A percentile compares a stretch with the other conserved stretches of the same genome.
phyloP scores from a whole-genome alignment of 2,888 invertebrate species.

The Rhabditoides inermis region DNA sequence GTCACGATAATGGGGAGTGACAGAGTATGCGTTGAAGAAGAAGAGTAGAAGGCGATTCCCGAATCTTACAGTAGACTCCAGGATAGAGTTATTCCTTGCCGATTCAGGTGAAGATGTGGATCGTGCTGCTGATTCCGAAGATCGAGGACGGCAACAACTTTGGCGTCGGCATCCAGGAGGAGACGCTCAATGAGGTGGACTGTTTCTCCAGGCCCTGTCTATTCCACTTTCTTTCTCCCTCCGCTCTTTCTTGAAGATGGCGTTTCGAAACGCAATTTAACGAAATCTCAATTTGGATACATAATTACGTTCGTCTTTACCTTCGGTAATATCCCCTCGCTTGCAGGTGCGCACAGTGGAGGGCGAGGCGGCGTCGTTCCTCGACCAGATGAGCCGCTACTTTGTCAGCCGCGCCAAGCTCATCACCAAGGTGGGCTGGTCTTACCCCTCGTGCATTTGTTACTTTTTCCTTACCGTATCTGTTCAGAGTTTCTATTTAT shows the following conservation, averaged over 20 bases:
- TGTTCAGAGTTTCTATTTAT: background rate
- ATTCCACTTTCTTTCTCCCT: background rate
- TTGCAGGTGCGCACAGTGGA: constrained; percentile 82
- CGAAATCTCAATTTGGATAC: too few relatives aligned
- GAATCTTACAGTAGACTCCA: too few relatives aligned
- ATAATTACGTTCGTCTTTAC: too few relatives aligned
- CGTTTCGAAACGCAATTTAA: too few relatives aligned
- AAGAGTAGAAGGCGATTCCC: too few relatives aligned
- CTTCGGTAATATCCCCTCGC: background rate
- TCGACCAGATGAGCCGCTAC: constrained; percentile 94
- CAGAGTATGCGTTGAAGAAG: too few relatives aligned
- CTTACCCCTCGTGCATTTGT: too few relatives aligned
- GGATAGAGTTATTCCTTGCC: too few relatives aligned
- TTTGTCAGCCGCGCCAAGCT: constrained; percentile 75
- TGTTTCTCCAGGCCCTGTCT: background rate
- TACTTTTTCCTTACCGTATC: background rate
- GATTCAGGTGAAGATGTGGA: constrained; percentile 92
- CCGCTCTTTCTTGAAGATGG: too few relatives aligned
- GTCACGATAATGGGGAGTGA: too few relatives aligned
- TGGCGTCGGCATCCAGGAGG: constrained; percentile 96
- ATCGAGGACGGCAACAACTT: constrained; percentile 99
- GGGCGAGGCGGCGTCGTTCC: constrained; percentile 91
- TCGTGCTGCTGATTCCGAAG: constrained; percentile 94
- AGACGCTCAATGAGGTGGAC: constrained; percentile 77
- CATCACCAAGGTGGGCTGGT: constrained; percentile 70